Evolutionary conservation across 1,140 invertebrate species (phyloP).

Genomic region (Pentalonia nigronervosa): DNA sequence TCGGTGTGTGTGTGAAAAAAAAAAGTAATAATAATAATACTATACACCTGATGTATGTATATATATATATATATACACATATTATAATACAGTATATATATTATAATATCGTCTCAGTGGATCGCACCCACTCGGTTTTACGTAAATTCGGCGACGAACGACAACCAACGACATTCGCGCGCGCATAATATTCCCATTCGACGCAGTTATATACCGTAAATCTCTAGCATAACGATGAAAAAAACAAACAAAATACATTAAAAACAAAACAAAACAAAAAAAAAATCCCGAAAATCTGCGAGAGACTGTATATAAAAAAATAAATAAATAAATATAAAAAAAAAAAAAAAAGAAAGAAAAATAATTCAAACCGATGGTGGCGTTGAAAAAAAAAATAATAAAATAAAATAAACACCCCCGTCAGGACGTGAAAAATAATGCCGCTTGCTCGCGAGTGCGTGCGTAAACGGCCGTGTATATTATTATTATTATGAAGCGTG

Average conservation of each 20-base stretch:
- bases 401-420: background rate
- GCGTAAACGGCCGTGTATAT: background rate
- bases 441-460: background rate
- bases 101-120: constrained; percentile 40
- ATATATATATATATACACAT: background rate
- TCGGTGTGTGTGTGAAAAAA: background rate
- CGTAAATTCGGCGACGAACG: constrained; percentile 38
- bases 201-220: constrained; percentile 55
- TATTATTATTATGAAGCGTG: background rate
- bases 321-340: background rate
- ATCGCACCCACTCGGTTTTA: constrained; percentile 46
- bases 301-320: constrained; percentile 21
- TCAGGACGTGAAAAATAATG: background rate
- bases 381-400: constrained; percentile 10
- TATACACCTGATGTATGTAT: background rate
- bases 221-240: constrained; percentile 48
- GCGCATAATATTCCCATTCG: constrained; percentile 56
- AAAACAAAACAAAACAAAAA: constrained; percentile 37
- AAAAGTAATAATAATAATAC: constrained; percentile 7
- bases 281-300: constrained; percentile 40
- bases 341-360: background rate
- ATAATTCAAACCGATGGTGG: constrained; percentile 27
- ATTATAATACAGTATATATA: background rate
- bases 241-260: constrained; percentile 48
- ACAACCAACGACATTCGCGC: constrained; percentile 45